These are phyloP conservation scores for Saguinus midas DNA, from an alignment of 2,113 vertebrate genomes.

Conservation along the genomic window DNA sequence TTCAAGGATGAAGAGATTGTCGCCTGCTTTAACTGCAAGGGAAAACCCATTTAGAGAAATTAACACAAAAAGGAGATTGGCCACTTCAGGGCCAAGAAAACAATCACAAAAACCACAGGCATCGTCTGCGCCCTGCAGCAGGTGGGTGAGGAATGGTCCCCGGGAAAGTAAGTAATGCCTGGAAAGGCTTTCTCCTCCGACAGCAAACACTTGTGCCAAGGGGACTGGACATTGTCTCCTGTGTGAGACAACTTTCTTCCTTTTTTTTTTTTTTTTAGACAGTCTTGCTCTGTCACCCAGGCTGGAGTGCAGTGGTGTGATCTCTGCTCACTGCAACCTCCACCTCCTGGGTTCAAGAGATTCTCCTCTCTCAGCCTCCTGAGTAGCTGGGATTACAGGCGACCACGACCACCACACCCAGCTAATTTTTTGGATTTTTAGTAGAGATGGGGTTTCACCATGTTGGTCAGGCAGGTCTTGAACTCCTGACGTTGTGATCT, in stretches of 20 bases:
- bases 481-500: too few species aligned
- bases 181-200: background rate
- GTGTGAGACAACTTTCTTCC: fast-evolving
- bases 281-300: too few species aligned
- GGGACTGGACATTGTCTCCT: background rate
- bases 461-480: too few species aligned
- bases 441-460: too few species aligned
- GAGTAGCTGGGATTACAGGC: too few species aligned
- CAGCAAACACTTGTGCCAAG: background rate
- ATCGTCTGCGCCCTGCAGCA: background rate
- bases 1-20: constrained; percentile 47
- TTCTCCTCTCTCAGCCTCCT: too few species aligned
- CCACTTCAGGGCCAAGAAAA: constrained; percentile 63
- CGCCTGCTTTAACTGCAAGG: constrained; percentile 38
- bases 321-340: too few species aligned
- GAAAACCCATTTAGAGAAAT: constrained; percentile 66
- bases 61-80: background rate
- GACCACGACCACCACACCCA: too few species aligned
- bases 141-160: background rate
- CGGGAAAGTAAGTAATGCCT: background rate
- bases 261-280: too few species aligned
- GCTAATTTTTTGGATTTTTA: too few species aligned
- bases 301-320: too few species aligned
- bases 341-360: too few species aligned
- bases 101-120: constrained; percentile 36